Percentiles rank a stretch among this genome's conserved stretches.
Conservation (phyloP, 64 coral and sea anemone species). For the Acropora yongei region DNA sequence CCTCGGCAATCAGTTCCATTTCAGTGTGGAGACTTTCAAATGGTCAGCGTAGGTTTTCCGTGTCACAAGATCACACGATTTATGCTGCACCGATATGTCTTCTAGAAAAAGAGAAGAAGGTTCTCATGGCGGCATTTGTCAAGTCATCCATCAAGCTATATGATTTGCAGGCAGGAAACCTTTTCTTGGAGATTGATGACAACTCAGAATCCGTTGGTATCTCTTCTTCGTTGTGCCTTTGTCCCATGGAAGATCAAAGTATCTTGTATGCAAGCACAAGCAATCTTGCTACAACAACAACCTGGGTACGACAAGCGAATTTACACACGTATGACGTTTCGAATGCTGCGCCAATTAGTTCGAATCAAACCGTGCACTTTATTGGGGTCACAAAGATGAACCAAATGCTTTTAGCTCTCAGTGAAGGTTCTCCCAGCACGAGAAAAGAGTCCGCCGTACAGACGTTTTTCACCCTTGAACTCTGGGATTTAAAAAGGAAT, state of each 20-base stretch:
- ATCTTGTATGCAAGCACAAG: slow-evolving; percentile 1
- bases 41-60: slow-evolving; percentile 73
- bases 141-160: slow-evolving; percentile 38
- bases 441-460: slow-evolving; percentile 45
- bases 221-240: slow-evolving; percentile 3
- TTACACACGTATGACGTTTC: background rate
- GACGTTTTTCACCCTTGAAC: slow-evolving; percentile 45
- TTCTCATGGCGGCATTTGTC: slow-evolving; percentile 45
- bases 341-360: background rate
- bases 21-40: slow-evolving; percentile 79
- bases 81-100: slow-evolving; percentile 35
- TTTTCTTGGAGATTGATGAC: slow-evolving; percentile 50
- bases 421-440: slow-evolving; percentile 5
- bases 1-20: slow-evolving; percentile 42
- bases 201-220: background rate
- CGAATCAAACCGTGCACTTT: slow-evolving; percentile 28
- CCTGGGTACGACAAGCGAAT: slow-evolving; percentile 17
- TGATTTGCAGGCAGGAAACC: slow-evolving; percentile 56
- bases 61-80: slow-evolving; percentile 14
- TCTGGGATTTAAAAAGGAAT: slow-evolving; percentile 55
- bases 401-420: slow-evolving; percentile 40
- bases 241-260: background rate
- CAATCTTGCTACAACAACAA: background rate
- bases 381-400: slow-evolving; percentile 39
- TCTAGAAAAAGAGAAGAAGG: background rate